Evolutionary conservation across 2,888 invertebrate species (phyloP), one percentile per base, ranked within the genome.

Genomic region (Heliothis peltigera): DNA sequence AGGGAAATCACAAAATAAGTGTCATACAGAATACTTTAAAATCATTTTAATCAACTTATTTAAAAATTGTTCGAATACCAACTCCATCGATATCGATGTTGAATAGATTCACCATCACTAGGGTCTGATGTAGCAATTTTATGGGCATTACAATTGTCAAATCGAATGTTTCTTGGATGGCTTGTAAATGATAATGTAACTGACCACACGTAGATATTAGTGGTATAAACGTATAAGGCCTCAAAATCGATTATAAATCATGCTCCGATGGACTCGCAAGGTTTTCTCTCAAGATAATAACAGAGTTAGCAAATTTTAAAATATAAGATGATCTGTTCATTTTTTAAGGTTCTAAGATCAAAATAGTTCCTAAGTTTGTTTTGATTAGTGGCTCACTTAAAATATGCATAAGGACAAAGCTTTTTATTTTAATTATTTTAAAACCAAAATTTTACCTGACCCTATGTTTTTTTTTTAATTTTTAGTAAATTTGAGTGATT

Each of bases 121-220:
- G 6, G 35, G 3, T n/a, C 4, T 66, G 46, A 51, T 35, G 28
- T n/a, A 53, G 32, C n/a, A 21, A 6, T 55, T n/a, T n/a, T n/a
- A n/a, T n/a, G n/a, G 47, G 28, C 43, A 62, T 56, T 69, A 17
- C 18, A 43, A 49, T 53, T 53, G 43, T 53, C 43, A 67, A 57
- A 32, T 19, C 21, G n/a, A 43, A 10, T n/a, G 21, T 54, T 51
- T 46, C 22, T 58, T 5, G n/a, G 12, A 19, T 49, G 35, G 48
- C 12, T 12, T 42, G 28, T 42, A 25, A 54, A 61, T 61, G 47
- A 25, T 43, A 54, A 48, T 54, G n/a, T n/a, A n/a, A n/a, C n/a
- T 42, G 48, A 49, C 21, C 28, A 28, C 32, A 32, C n/a, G n/a
- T n/a, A 47, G 28, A 17, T 17, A 32, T 61, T 32, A 10, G 53